phyloP scores from a whole-genome alignment of 1,140 invertebrate genomes.

The Scaptomyza hsui region DNA sequence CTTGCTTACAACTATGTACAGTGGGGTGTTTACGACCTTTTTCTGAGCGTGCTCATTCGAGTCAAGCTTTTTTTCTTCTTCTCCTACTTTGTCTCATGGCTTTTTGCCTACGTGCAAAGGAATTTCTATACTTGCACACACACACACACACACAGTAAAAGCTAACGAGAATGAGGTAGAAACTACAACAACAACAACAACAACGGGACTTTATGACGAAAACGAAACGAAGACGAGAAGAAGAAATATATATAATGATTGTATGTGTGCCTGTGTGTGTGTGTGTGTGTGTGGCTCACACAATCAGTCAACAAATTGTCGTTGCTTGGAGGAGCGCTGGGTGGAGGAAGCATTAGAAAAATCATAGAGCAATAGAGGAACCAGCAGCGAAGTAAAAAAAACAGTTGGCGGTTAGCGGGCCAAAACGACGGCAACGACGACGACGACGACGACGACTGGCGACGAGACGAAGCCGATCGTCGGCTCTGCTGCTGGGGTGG shows the following conservation, averaged over 20 bases:
- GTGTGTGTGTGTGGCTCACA: constrained; percentile 36
- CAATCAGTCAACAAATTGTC: constrained; percentile 54
- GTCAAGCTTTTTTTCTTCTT: constrained; percentile 56
- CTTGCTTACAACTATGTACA: neutral
- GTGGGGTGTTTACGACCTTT: constrained; percentile 57
- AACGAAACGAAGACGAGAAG: constrained; percentile 65
- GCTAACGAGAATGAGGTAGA: constrained; percentile 54
- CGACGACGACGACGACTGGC: constrained; percentile 27
- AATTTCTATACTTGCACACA: constrained; percentile 76
- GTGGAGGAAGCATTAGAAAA: constrained; percentile 67
- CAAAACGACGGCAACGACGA: constrained; percentile 37
- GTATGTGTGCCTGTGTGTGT: constrained; percentile 36
- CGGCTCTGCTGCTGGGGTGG: constrained; percentile 22
- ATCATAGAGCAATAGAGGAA: constrained; percentile 57
- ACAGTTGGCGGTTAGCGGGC: constrained; percentile 61
- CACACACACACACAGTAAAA: constrained; percentile 28
- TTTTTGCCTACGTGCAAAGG: constrained; percentile 74
- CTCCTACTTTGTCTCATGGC: constrained; percentile 29
- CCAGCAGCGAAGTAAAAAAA: constrained; percentile 17
- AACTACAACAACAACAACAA: constrained; percentile 57
- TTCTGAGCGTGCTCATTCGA: constrained; percentile 16
- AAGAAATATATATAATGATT: constrained; percentile 26
- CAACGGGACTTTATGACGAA: constrained; percentile 80
- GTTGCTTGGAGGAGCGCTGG: constrained; percentile 39
- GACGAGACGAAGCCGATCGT: constrained; percentile 36